These are phyloP conservation scores for Scolopax rusticola DNA, from an alignment of 2,797 vertebrate species.

Conservation along the genomic window DNA sequence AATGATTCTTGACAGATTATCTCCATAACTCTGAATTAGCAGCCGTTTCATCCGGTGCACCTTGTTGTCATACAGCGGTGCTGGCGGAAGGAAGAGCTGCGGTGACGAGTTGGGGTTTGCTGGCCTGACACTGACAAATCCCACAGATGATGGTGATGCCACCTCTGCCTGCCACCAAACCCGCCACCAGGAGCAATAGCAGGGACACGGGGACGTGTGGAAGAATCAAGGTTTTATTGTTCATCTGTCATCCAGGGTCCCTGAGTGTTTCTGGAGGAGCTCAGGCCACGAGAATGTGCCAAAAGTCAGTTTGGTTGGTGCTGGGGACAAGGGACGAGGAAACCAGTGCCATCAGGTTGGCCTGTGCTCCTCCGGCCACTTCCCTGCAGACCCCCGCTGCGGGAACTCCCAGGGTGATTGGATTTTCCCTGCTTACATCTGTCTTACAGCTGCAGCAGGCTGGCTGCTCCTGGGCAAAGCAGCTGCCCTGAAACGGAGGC, in stretches of 20 bases:
- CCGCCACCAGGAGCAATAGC: background rate
- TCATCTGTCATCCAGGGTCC: background rate
- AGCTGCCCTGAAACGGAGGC: slow-evolving; percentile 1
- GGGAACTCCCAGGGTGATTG: background rate
- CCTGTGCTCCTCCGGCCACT: background rate
- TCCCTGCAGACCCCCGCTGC: background rate
- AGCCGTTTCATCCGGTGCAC: slow-evolving; percentile 21
- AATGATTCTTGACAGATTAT: slow-evolving; percentile 54
- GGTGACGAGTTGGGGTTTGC: background rate
- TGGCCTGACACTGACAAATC: background rate
- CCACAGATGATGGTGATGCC: background rate
- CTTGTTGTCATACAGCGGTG: background rate
- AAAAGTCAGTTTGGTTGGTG: background rate
- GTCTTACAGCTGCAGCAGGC: background rate
- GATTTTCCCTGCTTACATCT: background rate
- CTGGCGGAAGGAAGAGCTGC: background rate
- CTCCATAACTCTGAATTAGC: slow-evolving; percentile 24
- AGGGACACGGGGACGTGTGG: background rate
- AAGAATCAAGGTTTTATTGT: background rate
- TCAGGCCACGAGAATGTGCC: background rate
- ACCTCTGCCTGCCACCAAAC: background rate
- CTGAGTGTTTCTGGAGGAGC: background rate
- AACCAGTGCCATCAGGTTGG: background rate
- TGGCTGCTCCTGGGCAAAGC: slow-evolving; percentile 8
- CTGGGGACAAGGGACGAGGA: background rate